phyloP scores from a whole-genome alignment of 2,888 invertebrate species.

The Villa cingulata region DNA sequence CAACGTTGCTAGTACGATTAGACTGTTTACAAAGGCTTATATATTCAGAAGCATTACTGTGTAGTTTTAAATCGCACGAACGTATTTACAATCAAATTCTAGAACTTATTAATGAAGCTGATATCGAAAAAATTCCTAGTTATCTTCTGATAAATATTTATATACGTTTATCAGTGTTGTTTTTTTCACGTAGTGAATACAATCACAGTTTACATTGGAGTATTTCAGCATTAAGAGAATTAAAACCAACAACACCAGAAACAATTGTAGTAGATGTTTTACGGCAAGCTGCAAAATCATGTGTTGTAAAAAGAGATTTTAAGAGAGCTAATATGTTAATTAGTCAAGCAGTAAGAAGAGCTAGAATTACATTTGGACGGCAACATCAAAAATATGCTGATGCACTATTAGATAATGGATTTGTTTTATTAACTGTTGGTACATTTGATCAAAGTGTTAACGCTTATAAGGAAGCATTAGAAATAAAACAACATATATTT shows the following conservation, averaged over 20 bases:
- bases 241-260: conserved; percentile 48
- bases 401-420: conserved; percentile 77
- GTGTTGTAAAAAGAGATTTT: conserved; percentile 79
- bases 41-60: conserved; percentile 70
- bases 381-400: conserved; percentile 74
- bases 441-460: conserved; percentile 70
- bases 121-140: conserved; percentile 31
- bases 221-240: conserved; percentile 54
- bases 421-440: conserved; percentile 80
- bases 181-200: conserved; percentile 77
- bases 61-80: conserved; percentile 63
- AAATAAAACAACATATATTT: conserved; percentile 61
- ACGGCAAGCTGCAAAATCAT: conserved; percentile 75
- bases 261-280: conserved; percentile 67
- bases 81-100: conserved; percentile 51
- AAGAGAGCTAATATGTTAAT: conserved; percentile 68
- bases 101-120: conserved; percentile 39
- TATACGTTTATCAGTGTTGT: conserved; percentile 68
- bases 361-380: conserved; percentile 40
- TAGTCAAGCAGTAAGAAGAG: conserved; percentile 57
- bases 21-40: conserved; percentile 77
- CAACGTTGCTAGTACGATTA: conserved; percentile 52
- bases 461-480: conserved; percentile 66
- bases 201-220: conserved; percentile 69
- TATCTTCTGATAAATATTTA: conserved; percentile 55